phyloP scores from a whole-genome alignment of 1,140 invertebrate species.

The Drosophila quadrilineata region DNA sequence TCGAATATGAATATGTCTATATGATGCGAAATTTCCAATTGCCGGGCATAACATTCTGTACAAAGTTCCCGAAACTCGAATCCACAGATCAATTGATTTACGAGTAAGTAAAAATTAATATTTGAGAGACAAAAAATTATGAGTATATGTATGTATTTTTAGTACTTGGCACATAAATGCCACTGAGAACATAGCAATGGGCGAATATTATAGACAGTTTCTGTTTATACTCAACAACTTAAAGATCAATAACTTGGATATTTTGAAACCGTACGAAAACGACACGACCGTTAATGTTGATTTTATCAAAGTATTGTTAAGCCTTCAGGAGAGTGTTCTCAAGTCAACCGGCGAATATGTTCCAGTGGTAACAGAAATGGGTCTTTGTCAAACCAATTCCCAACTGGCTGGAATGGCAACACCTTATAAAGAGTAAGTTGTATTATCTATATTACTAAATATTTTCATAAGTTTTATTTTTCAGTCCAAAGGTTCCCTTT shows the following conservation, averaged over 20 bases:
- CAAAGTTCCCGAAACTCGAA: constrained; percentile 31
- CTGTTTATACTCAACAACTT: constrained; percentile 46
- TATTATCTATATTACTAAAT: neutral
- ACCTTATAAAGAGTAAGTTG: constrained; percentile 51
- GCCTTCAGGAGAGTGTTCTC: constrained; percentile 20
- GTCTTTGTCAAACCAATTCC: constrained; percentile 61
- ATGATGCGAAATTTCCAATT: constrained; percentile 58
- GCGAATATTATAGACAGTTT: constrained; percentile 49
- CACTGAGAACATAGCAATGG: neutral
- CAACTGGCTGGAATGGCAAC: constrained; percentile 44
- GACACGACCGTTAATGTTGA: constrained; percentile 40
- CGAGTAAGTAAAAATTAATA: constrained; percentile 34
- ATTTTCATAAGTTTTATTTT: too few species aligned
- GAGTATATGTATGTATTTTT: neutral
- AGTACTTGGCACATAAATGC: constrained; percentile 47
- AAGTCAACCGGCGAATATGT: constrained; percentile 5
- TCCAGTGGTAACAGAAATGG: constrained; percentile 60
- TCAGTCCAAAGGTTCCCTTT: constrained; percentile 1
- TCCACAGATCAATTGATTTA: constrained; percentile 37
- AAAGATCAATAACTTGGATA: constrained; percentile 42
- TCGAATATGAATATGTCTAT: constrained; percentile 65
- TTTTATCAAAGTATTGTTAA: constrained; percentile 41
- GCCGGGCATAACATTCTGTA: constrained; percentile 60
- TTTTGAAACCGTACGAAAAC: constrained; percentile 49
- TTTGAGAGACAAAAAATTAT: too few species aligned